Conservation (phyloP, 2,888 invertebrate species). For the Teinopalpus imperialis region DNA sequence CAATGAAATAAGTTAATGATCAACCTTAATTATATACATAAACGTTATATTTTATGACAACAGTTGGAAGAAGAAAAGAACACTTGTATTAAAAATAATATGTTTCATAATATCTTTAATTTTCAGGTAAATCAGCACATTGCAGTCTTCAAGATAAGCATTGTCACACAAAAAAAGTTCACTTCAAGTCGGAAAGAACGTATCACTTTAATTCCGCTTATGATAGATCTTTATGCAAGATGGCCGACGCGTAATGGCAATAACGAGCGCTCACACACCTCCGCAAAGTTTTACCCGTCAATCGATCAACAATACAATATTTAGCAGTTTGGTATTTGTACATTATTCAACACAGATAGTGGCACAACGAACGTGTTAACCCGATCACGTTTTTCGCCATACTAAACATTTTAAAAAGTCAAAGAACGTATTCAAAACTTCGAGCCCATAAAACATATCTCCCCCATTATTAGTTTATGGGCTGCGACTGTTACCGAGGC, state of each 20-base stretch:
- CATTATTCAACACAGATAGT: constrained; percentile 34
- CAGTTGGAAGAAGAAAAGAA: too few species aligned
- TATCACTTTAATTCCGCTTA: constrained; percentile 78
- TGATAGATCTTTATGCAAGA: constrained; percentile 78
- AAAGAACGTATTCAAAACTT: constrained; percentile 71
- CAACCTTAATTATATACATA: too few species aligned
- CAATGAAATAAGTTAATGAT: too few species aligned
- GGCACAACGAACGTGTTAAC: constrained; percentile 58
- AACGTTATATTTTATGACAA: too few species aligned
- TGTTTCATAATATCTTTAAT: too few species aligned
- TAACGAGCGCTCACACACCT: constrained; percentile 69
- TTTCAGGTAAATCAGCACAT: neutral
- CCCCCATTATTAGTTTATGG: constrained; percentile 82
- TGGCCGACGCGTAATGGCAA: constrained; percentile 74
- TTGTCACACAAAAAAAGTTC: constrained; percentile 28
- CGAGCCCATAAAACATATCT: constrained; percentile 79
- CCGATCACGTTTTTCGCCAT: constrained; percentile 58
- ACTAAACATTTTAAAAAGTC: constrained; percentile 73
- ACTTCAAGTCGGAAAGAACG: constrained; percentile 41
- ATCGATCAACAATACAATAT: constrained; percentile 36
- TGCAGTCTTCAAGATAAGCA: neutral
- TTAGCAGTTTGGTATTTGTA: constrained; percentile 50
- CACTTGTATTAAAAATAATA: too few species aligned
- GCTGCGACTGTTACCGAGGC: constrained; percentile 70
- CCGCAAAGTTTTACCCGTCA: constrained; percentile 56